Conservation (phyloP, 1,140 invertebrate species). For the Cherax quadricarinatus region DNA sequence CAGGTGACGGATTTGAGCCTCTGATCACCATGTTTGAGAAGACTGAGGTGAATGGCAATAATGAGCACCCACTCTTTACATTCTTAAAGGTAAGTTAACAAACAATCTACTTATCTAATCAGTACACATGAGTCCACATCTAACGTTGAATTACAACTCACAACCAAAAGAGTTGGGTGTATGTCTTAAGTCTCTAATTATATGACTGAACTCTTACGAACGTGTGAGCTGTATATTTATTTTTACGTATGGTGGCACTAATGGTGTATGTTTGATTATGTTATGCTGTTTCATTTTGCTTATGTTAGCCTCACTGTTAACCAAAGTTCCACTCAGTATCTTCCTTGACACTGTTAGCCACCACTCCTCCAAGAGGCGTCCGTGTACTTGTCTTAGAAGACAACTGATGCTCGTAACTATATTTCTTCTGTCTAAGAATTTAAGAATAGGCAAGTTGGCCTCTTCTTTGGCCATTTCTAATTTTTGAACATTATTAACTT, state of each 20-base stretch:
- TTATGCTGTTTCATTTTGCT: no score
- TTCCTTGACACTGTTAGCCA: slow-evolving; percentile 74
- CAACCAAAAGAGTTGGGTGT: no score
- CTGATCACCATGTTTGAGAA: slow-evolving; percentile 80
- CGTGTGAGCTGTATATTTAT: no score
- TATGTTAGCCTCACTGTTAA: slow-evolving; percentile 75
- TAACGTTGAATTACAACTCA: no score
- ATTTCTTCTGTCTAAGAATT: no score
- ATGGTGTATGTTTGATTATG: no score
- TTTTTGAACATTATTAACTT: not conserved
- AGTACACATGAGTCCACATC: no score
- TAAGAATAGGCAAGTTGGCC: no score
- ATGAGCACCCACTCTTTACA: slow-evolving; percentile 80
- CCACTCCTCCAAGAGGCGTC: slow-evolving; percentile 73
- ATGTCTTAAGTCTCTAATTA: no score
- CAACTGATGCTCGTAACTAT: not conserved
- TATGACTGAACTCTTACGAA: no score
- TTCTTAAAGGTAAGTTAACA: slow-evolving; percentile 79
- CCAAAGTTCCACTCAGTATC: slow-evolving; percentile 74
- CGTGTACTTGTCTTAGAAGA: slow-evolving; percentile 67
- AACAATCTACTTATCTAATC: no score
- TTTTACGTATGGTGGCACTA: no score
- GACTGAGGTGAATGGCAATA: slow-evolving; percentile 80
- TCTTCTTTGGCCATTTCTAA: slow-evolving; percentile 71
- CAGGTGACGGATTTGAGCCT: slow-evolving; percentile 80